Conservation (phyloP, 2,797 vertebrate species). For the Sebastes kiyomatsui region DNA sequence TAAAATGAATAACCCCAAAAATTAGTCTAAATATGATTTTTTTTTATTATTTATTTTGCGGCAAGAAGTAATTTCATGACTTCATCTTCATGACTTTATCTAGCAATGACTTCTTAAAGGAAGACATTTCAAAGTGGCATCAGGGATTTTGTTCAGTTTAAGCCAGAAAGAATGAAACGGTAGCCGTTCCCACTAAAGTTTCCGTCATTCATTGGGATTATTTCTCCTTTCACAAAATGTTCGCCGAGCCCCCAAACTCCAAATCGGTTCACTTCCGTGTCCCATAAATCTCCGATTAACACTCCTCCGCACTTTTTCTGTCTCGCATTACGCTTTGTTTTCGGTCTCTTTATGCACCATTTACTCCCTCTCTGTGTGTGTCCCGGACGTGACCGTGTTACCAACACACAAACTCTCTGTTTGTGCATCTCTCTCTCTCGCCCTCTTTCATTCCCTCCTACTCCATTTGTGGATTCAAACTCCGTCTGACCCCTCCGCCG, state of each 20-base stretch:
- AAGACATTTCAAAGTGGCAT: neutral
- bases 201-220: neutral
- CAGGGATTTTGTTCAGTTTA: neutral
- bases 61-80: neutral
- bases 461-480: constrained; percentile 69
- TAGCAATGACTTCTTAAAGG: neutral
- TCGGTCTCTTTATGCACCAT: constrained; percentile 28
- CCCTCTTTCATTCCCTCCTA: constrained; percentile 55
- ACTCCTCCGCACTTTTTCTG: constrained; percentile 17
- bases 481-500: constrained; percentile 70
- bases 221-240: neutral
- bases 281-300: constrained; percentile 14
- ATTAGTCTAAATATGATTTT: no score
- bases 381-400: constrained; percentile 73
- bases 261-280: neutral
- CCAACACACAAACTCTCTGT: constrained; percentile 72
- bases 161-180: neutral
- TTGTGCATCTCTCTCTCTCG: constrained; percentile 55
- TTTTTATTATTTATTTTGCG: neutral
- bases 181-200: neutral
- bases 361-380: constrained; percentile 28
- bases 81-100: neutral
- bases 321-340: constrained; percentile 29
- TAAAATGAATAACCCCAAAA: no score
- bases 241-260: neutral